These are phyloP conservation scores for Caradrina clavipalpis DNA, from an alignment of 2,888 invertebrate species.

Conservation along the genomic window DNA sequence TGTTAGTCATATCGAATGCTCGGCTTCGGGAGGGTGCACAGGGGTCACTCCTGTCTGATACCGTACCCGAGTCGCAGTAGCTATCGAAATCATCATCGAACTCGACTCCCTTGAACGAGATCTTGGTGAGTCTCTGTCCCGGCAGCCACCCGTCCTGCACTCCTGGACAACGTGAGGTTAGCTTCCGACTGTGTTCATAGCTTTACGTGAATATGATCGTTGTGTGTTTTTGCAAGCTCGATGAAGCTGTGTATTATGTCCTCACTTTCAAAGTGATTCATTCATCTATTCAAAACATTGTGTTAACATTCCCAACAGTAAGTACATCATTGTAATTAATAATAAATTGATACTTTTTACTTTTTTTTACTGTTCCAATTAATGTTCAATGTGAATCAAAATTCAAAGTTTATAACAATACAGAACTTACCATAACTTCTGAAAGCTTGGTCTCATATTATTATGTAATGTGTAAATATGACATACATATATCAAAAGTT, in stretches of 20 bases:
- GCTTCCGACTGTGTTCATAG: slow-evolving; percentile 78
- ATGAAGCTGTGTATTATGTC: slow-evolving; percentile 70
- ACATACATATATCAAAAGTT: slow-evolving; percentile 19
- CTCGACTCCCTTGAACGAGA: slow-evolving; percentile 88
- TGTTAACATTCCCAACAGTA: slow-evolving; percentile 26
- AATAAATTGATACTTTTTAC: slow-evolving; percentile 5
- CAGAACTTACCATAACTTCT: slow-evolving; percentile 78
- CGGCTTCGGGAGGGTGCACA: slow-evolving; percentile 78
- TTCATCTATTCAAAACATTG: slow-evolving; percentile 34
- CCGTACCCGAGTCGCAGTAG: slow-evolving; percentile 88
- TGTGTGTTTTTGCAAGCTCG: slow-evolving; percentile 73
- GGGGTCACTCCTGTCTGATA: slow-evolving; percentile 85
- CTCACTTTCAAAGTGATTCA: slow-evolving; percentile 50
- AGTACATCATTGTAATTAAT: slow-evolving; percentile 30
- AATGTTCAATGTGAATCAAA: slow-evolving; percentile 24
- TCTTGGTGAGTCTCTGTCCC: slow-evolving; percentile 89
- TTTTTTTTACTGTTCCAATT: slow-evolving; percentile 50
- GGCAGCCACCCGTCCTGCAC: slow-evolving; percentile 89
- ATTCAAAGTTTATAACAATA: slow-evolving; percentile 35
- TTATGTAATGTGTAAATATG: slow-evolving; percentile 38
- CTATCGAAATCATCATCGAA: slow-evolving; percentile 90
- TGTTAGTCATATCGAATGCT: slow-evolving; percentile 78
- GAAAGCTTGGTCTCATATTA: slow-evolving; percentile 63
- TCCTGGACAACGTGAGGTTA: slow-evolving; percentile 87
- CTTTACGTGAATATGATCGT: slow-evolving; percentile 67